A percentile compares a stretch with the other conserved stretches of the same genome.
Evolutionary conservation across 2,797 vertebrate species (phyloP).

Genomic region (Mus spretus): DNA sequence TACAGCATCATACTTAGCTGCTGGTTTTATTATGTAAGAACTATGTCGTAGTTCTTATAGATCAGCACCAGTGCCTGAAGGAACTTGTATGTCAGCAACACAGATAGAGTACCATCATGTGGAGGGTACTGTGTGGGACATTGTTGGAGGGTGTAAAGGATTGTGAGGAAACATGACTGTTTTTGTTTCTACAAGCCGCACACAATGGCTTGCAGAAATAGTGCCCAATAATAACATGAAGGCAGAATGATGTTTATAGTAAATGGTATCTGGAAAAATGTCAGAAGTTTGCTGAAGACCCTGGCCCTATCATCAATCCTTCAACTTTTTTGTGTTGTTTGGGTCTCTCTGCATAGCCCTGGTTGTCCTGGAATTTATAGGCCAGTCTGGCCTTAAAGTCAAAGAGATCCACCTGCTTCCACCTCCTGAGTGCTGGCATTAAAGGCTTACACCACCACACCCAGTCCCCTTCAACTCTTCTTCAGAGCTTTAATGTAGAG

Average conservation of each 20-base stretch:
- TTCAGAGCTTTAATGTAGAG: neutral
- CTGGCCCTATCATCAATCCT: neutral
- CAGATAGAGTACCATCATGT: neutral
- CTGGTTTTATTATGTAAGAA: conserved; percentile 33
- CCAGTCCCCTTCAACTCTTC: neutral
- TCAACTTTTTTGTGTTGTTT: neutral
- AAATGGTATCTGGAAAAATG: neutral
- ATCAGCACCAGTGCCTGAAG: neutral
- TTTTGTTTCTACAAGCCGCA: conserved; percentile 38
- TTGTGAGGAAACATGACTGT: conserved; percentile 28
- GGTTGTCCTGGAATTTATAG: neutral
- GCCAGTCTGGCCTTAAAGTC: neutral
- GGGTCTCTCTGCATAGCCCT: neutral
- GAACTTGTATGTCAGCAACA: conserved; percentile 33
- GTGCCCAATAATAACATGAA: neutral
- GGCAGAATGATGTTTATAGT: conserved; percentile 24
- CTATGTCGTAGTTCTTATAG: conserved; percentile 38
- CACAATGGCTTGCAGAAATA: conserved; percentile 51
- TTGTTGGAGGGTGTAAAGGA: conserved; percentile 30
- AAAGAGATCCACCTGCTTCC: neutral
- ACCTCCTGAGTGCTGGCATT: neutral
- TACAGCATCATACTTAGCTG: neutral
- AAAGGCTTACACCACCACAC: neutral
- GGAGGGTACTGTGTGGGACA: neutral
- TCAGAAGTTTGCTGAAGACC: conserved; percentile 24